phyloP scores from a whole-genome alignment of 2,888 invertebrate species.

The Harpalus rufipes region DNA sequence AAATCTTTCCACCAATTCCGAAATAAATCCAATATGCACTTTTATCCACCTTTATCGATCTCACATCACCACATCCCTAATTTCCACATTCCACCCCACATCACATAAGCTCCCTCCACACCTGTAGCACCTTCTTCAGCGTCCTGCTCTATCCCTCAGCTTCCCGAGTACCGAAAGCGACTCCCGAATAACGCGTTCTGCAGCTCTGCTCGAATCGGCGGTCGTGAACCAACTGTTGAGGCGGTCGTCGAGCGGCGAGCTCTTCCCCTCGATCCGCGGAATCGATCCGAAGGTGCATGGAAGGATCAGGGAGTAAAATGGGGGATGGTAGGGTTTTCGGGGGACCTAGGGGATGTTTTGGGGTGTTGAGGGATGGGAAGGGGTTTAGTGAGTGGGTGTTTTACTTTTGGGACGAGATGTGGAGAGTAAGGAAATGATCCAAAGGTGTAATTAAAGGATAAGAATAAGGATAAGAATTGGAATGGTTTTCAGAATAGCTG shows the following conservation, averaged over 20 bases:
- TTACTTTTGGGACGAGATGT: not conserved
- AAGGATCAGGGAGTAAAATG: too few species aligned
- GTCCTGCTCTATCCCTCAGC: too few species aligned
- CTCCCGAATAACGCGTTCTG: not conserved
- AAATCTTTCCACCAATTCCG: too few species aligned
- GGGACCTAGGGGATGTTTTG: too few species aligned
- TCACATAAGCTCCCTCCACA: not conserved
- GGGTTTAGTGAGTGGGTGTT: not conserved
- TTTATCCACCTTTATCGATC: too few species aligned
- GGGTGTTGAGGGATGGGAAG: not conserved
- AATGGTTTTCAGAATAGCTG: too few species aligned
- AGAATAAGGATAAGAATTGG: too few species aligned
- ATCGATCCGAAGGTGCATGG: constrained; percentile 67
- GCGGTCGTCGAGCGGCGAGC: constrained; percentile 71
- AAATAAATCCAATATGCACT: too few species aligned
- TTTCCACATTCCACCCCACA: not conserved
- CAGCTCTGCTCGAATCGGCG: constrained; percentile 67
- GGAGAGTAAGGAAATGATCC: not conserved
- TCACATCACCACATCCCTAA: not conserved
- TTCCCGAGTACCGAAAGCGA: too few species aligned
- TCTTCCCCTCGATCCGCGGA: constrained; percentile 65
- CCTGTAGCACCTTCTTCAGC: too few species aligned
- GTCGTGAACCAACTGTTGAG: constrained; percentile 77
- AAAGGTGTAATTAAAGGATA: too few species aligned
- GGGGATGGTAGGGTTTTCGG: too few species aligned